Conservation (phyloP, 2,113 vertebrate genomes). For the Thinocorus orbignyianus region DNA sequence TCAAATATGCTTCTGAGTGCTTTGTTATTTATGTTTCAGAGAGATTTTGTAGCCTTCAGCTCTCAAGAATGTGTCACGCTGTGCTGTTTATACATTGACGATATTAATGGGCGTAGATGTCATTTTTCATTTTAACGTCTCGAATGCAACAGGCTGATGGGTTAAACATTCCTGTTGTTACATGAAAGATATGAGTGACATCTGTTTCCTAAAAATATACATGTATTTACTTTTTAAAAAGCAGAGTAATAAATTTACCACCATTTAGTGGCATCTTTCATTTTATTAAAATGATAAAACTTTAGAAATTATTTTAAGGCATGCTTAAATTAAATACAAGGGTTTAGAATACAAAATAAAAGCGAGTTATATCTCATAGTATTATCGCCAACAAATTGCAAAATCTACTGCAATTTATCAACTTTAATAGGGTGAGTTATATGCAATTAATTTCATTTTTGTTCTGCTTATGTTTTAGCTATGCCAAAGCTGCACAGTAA, state of each 20-base stretch:
- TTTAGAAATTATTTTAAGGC: conserved; percentile 16
- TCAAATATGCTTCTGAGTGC: conserved; percentile 99
- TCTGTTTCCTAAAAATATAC: conserved; percentile 73
- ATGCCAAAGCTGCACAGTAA: conserved; percentile 14
- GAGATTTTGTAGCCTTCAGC: conserved; percentile 88
- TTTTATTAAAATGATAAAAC: conserved; percentile 30
- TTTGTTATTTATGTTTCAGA: conserved; percentile 97
- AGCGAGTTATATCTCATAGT: background rate
- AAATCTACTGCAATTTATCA: background rate
- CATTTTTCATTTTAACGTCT: conserved; percentile 92
- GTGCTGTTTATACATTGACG: conserved; percentile 97
- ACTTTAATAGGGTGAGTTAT: conserved; percentile 23
- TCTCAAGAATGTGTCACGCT: conserved; percentile 98
- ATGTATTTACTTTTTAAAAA: conserved; percentile 57
- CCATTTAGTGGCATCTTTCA: background rate
- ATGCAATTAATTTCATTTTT: conserved; percentile 46
- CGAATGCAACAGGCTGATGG: conserved; percentile 94
- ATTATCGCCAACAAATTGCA: background rate
- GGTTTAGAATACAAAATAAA: background rate
- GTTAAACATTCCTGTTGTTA: conserved; percentile 86
- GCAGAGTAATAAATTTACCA: conserved; percentile 31
- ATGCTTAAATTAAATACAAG: background rate
- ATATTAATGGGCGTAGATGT: conserved; percentile 94
- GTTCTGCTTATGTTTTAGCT: conserved; percentile 30
- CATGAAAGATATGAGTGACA: conserved; percentile 73